A percentile compares a stretch with the other conserved stretches of the same genome.
Evolutionary conservation across 2,888 invertebrate species (phyloP).

Genomic region (Cryptus viduatorius): DNA sequence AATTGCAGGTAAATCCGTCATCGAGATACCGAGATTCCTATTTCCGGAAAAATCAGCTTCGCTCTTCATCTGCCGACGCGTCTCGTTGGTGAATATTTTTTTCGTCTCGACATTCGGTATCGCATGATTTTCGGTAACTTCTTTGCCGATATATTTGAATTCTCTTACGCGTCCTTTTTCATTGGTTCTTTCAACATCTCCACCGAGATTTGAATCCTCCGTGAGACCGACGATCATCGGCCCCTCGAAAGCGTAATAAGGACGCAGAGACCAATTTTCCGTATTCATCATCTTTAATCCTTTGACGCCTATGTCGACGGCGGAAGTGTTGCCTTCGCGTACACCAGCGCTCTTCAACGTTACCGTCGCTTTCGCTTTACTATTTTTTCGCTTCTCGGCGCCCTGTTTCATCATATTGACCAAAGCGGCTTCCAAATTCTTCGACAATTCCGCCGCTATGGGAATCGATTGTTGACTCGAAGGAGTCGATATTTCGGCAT

Average conservation of each 20-base stretch:
- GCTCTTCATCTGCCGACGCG: background rate
- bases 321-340: background rate
- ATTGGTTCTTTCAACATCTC: background rate
- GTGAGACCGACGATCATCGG: slow-evolving; percentile 64
- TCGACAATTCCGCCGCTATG: slow-evolving; percentile 44
- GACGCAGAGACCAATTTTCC: slow-evolving; percentile 37
- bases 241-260: slow-evolving; percentile 67
- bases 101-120: background rate
- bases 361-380: background rate
- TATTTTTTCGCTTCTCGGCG: slow-evolving; percentile 8
- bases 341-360: too few species aligned
- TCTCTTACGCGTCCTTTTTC: background rate
- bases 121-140: background rate
- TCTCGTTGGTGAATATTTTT: background rate
- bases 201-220: background rate
- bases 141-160: slow-evolving; percentile 32
- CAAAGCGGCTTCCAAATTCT: slow-evolving; percentile 46
- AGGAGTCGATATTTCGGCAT: background rate
- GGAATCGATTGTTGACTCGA: background rate
- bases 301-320: background rate
- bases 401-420: slow-evolving; percentile 49
- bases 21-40: background rate
- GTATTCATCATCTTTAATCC: background rate
- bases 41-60: background rate
- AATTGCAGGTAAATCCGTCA: slow-evolving; percentile 22